These are phyloP conservation scores for Takifugu flavidus DNA, from an alignment of 2,113 vertebrate genomes.

Conservation along the genomic window DNA sequence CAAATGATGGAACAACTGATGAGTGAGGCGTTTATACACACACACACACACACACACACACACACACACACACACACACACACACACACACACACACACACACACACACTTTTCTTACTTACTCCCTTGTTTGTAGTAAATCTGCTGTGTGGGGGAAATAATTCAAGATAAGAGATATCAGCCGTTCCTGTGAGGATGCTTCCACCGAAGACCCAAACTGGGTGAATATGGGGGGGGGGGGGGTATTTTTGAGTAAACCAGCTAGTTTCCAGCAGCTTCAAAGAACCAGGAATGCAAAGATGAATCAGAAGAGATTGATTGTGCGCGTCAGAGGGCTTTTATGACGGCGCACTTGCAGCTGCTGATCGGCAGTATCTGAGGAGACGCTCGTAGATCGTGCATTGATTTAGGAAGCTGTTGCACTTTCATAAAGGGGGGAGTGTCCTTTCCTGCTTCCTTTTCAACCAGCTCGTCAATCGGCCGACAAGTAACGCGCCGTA, in stretches of 20 bases:
- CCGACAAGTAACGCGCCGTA: neutral
- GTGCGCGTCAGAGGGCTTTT: neutral
- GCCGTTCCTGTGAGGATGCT: too few species aligned
- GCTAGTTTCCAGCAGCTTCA: neutral
- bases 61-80: too few species aligned
- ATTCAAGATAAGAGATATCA: too few species aligned
- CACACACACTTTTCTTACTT: slow-evolving; percentile 1
- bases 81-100: neutral
- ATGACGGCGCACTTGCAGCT: neutral
- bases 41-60: neutral
- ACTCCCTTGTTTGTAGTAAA: slow-evolving; percentile 7
- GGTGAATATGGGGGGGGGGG: too few species aligned
- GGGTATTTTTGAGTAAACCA: too few species aligned
- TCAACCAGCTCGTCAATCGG: neutral
- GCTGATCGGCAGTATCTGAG: neutral
- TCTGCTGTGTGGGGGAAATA: neutral
- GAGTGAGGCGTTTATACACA: slow-evolving; percentile 17
- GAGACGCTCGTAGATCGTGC: neutral
- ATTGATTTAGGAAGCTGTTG: slow-evolving; percentile 3
- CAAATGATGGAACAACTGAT: slow-evolving; percentile 26
- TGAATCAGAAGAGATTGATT: neutral
- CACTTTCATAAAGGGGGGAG: slow-evolving; percentile 7
- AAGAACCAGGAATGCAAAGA: neutral
- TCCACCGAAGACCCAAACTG: too few species aligned
- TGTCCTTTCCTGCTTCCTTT: neutral